phyloP scores from a whole-genome alignment of 2,888 invertebrate species.

The Raillietiella orientalis region DNA sequence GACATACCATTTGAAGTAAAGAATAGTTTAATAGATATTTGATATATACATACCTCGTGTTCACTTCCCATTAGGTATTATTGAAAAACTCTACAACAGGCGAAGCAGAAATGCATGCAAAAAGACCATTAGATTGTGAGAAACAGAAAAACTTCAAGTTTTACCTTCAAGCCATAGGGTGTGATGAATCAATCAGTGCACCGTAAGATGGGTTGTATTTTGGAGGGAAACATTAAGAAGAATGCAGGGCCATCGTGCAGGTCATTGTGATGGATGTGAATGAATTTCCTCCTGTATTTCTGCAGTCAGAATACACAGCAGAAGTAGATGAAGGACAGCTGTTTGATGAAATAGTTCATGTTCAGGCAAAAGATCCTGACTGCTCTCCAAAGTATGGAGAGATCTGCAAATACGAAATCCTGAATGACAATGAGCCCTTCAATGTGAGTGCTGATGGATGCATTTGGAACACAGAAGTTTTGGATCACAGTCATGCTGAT shows the following conservation, averaged over 20 bases:
- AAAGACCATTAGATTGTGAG: conserved; percentile 61
- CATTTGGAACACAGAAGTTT: conserved; percentile 46
- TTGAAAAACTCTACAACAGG: conserved; percentile 15
- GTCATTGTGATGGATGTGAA: conserved; percentile 86
- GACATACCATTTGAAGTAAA: conserved; percentile 65
- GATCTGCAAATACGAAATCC: conserved; percentile 88
- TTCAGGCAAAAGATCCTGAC: conserved; percentile 72
- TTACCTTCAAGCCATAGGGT: conserved; percentile 72
- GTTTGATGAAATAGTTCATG: conserved; percentile 59
- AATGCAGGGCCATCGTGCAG: conserved; percentile 58
- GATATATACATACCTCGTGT: too few relatives aligned
- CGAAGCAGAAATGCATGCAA: conserved; percentile 49
- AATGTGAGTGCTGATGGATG: conserved; percentile 60
- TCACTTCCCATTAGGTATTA: conserved; percentile 4
- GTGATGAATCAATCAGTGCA: conserved; percentile 51
- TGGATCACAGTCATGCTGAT: conserved; percentile 70
- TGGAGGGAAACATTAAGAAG: too few relatives aligned
- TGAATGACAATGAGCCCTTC: conserved; percentile 66
- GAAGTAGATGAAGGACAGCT: conserved; percentile 65
- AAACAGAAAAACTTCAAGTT: conserved; percentile 81
- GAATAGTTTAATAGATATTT: too few relatives aligned
- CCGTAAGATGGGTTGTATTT: conserved; percentile 20
- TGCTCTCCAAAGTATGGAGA: conserved; percentile 82
- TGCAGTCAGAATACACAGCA: conserved; percentile 60
- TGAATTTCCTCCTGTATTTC: conserved; percentile 72